Evolutionary conservation across 2,888 invertebrate species (phyloP).

Genomic region (Theodoxus fluviatilis): DNA sequence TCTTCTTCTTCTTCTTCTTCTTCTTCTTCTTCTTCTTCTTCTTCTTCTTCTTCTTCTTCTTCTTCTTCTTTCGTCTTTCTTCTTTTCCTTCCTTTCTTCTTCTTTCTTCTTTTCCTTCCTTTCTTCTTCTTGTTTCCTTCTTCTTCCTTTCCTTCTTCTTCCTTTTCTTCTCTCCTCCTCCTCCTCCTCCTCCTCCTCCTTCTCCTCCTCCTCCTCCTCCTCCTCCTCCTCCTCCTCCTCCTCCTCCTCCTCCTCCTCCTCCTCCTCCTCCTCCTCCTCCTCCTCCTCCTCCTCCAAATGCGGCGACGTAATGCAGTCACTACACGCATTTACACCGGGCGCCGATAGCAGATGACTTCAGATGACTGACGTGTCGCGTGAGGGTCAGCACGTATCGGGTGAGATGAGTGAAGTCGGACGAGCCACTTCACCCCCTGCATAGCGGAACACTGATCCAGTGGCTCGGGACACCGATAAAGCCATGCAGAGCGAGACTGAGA

Average conservation of each 20-base stretch:
- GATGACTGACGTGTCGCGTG: too few species aligned
- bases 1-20: conserved; percentile 18
- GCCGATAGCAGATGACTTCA: too few species aligned
- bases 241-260: conserved; percentile 7
- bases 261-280: conserved; percentile 4
- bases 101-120: conserved; percentile 4
- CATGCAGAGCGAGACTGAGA: too few species aligned
- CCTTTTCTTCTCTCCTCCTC: conserved; percentile 10
- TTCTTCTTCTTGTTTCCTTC: conserved; percentile 3
- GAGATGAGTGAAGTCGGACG: too few species aligned
- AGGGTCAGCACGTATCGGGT: too few species aligned
- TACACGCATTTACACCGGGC: too few species aligned
- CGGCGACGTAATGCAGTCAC: too few species aligned
- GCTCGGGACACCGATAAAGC: too few species aligned
- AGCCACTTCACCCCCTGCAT: too few species aligned
- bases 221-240: conserved; percentile 4
- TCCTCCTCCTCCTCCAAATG: not conserved
- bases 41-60: not conserved
- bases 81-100: conserved; percentile 1
- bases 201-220: conserved; percentile 3
- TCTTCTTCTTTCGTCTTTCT: conserved; percentile 3
- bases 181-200: conserved; percentile 19
- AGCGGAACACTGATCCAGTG: too few species aligned
- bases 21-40: not conserved
- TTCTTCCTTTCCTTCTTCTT: not conserved